phyloP scores from a whole-genome alignment of 92 coral and sea anemone genomes.

The Phenganax stokvisi region DNA sequence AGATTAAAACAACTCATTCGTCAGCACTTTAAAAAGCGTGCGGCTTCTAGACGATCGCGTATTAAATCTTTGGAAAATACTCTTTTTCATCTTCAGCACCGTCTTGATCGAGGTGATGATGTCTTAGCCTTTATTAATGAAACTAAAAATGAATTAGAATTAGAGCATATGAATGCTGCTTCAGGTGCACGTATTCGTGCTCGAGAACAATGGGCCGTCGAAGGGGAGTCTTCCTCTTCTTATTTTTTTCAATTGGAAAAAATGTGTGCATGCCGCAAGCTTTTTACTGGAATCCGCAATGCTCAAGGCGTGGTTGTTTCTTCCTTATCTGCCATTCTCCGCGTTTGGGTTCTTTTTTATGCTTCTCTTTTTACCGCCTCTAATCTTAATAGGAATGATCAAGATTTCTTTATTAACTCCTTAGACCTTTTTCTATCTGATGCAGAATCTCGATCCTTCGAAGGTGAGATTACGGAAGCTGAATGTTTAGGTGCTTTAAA shows the following conservation, averaged over 20 bases:
- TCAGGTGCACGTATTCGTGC: slow-evolving; percentile 35
- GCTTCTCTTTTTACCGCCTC: not conserved
- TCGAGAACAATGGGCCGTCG: too few species aligned
- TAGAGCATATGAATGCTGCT: not conserved
- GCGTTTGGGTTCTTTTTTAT: too few species aligned
- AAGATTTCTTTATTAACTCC: not conserved
- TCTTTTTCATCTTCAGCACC: not conserved
- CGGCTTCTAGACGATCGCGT: not conserved
- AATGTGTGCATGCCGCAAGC: not conserved
- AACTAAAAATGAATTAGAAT: not conserved
- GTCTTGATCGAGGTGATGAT: not conserved
- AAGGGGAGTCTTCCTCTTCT: too few species aligned
- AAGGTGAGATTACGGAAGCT: too few species aligned
- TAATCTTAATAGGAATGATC: not conserved
- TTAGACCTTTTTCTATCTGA: too few species aligned
- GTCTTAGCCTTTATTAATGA: not conserved
- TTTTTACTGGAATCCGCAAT: not conserved
- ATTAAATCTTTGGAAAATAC: too few species aligned
- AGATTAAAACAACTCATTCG: not conserved
- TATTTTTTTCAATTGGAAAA: too few species aligned
- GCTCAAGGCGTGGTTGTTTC: too few species aligned
- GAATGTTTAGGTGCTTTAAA: too few species aligned
- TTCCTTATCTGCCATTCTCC: too few species aligned
- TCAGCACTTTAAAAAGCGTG: not conserved
- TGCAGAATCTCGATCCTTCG: too few species aligned